Base-by-base conservation (phyloP, 64 coral and sea anemone genomes). In the Montipora efflorescens region DNA sequence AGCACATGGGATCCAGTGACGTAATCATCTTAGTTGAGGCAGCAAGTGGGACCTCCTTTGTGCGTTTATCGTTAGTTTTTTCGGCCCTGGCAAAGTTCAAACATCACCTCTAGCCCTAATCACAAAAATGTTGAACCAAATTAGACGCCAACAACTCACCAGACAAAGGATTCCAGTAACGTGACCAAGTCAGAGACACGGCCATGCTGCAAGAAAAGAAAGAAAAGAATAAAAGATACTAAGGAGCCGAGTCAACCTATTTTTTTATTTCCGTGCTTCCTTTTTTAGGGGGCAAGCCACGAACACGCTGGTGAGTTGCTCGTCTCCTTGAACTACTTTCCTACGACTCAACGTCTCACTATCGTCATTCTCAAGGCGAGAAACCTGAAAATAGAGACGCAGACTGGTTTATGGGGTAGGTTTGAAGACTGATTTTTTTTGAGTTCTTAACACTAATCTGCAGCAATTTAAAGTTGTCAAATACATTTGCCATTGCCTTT, bases 291-390 rank as follows among this genome's bases (percentile, higher is more conserved):
- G 47, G 46, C 82, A 72, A 48, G 62, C 5, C 82, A 86, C 36
- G 92, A 97, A 22, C 88, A 92, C 74, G 95, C 88, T 80, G 97
- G 97, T 12, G 97, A 99, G 46, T 48, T 99, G 12, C 67, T 99
- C 45, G 62, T 99, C 18, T 99, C 97, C 0, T 84, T 99, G 46
- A 99, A 99, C 15, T 99, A 99, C 85, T 99, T 99, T 57, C 97
- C 97, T n/a, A 99, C 97, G 12, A 96, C 97, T 7, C 94, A 96
- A 78, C 89, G 97, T 77, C 89, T 99, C n/a, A 99, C 97, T 8
- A 89, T 99, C 59, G 97, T 99, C 5, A 86, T 99, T 7, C 92
- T 99, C 5, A 96, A 96, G 88, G 97, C 95, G 69, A 78, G 92
- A 52, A 84, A 99, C 28, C 57, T 99, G 44, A 99, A 96, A 68